Evolutionary conservation across 37 sponge, comb jelly and placozoan species (phyloP).

Genomic region (Corticium candelabrum): DNA sequence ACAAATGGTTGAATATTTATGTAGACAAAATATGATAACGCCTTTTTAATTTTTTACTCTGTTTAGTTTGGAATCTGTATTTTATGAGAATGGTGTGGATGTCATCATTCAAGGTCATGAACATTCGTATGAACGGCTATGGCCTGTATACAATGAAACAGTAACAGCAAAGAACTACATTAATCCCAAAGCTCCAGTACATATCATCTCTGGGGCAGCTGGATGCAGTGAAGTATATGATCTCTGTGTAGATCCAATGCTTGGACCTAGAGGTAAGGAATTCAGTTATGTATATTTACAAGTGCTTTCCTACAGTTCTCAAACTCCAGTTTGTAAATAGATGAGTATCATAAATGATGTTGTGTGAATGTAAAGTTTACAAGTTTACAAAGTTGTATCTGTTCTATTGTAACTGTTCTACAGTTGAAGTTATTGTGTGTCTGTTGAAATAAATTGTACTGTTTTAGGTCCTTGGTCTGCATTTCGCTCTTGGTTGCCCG

Average conservation of each 20-base stretch:
- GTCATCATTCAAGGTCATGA: slow-evolving; percentile 10
- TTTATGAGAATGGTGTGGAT: slow-evolving; percentile 29
- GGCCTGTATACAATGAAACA: not conserved
- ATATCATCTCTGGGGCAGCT: not conserved
- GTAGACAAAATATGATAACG: not conserved
- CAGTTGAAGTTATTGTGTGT: not conserved
- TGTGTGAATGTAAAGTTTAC: too few species aligned
- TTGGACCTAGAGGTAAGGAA: slow-evolving; percentile 17
- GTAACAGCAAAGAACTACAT: not conserved
- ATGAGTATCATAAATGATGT: too few species aligned
- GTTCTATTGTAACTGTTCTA: not conserved
- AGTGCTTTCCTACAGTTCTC: too few species aligned
- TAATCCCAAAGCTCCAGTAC: not conserved
- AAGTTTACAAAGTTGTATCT: too few species aligned
- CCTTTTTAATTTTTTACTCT: not conserved
- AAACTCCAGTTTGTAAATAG: too few species aligned
- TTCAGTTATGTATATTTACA: too few species aligned
- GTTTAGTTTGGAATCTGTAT: slow-evolving; percentile 17
- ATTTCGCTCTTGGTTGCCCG: slow-evolving; percentile 20
- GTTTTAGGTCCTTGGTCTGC: slow-evolving; percentile 33
- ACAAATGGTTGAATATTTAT: too few species aligned
- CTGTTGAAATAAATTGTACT: not conserved
- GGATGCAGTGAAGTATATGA: slow-evolving; percentile 15
- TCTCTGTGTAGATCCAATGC: slow-evolving; percentile 19
- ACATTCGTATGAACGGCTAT: slow-evolving; percentile 1